Base-by-base conservation (phyloP, 2,797 vertebrate genomes). In the Rhinichthys osculus region DNA sequence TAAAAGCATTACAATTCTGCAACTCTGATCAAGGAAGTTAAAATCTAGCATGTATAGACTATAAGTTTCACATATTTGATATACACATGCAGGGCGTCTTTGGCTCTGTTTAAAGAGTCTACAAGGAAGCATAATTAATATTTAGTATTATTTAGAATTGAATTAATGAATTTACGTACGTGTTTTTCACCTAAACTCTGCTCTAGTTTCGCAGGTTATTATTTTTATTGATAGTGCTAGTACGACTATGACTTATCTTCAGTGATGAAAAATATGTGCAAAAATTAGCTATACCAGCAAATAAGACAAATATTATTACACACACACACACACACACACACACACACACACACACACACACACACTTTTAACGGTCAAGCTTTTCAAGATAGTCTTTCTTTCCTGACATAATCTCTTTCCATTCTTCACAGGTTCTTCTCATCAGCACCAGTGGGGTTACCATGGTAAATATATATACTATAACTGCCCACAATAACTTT, bases 391-490 rank as follows among this genome's bases (percentile, higher is more conserved):
- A 7, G 27, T 30, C 19, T 33, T 50, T 33, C 13, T 52, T 23
- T 74, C 3, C 85, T 64, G 23, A 66, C 30, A 35, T 30, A 47
- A 57, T 57, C 3, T 88, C 30, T 73, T 38, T 33, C 64, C 19
- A 23, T 78, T 77, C 5, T 19, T 66, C 30, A 69, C 78, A 92
- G 92, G 87, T 78, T 85, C 88, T 23, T 87, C 89, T 52, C 80
- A 91, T 70, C 71, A 62, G 33, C 66, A 87, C 33, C 89, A 90
- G 82, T 92, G 92, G 92, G 89, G 89, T 42, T 92, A 92, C 81
- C 72, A 88, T 59, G 90, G 92, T 92, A 89, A 90, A 79, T 83
- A 76, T 40, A 40, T 23, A 47, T 30, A 69, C 11, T 66, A 83
- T 47, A 57, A 83, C 19, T 14, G 33, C 2, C 3, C 44, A 83